Evolutionary conservation across 2,797 vertebrate species (phyloP).

Genomic region (Cercopithecus petaurista): DNA sequence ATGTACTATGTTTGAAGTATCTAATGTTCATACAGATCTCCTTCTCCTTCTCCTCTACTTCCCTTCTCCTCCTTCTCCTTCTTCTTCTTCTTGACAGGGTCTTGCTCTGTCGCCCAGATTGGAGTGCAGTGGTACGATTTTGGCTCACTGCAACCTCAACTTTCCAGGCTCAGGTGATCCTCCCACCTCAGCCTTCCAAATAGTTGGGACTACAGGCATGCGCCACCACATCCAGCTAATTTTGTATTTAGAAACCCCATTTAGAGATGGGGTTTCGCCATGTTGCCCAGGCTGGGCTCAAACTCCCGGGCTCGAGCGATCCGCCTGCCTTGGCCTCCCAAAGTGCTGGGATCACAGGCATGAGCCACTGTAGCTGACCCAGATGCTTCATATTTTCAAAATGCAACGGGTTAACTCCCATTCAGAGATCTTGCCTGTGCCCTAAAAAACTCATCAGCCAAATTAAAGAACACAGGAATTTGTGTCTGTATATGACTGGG

Average conservation of each 20-base stretch:
- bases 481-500: not conserved
- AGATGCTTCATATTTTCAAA: slow-evolving; percentile 34
- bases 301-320: not conserved
- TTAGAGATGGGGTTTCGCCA: not conserved
- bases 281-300: not conserved
- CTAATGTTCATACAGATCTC: not conserved
- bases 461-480: not conserved
- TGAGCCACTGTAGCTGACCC: not conserved
- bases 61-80: too few relatives aligned
- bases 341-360: not conserved
- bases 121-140: too few relatives aligned
- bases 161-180: too few relatives aligned
- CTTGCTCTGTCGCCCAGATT: too few relatives aligned
- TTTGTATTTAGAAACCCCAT: not conserved
- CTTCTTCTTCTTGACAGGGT: too few relatives aligned
- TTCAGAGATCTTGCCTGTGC: not conserved
- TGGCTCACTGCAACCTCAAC: too few relatives aligned
- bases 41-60: not conserved
- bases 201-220: too few relatives aligned
- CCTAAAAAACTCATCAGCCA: not conserved
- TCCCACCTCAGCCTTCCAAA: too few relatives aligned
- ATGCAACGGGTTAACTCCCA: not conserved
- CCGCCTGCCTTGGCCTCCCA: not conserved
- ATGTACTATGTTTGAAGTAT: not conserved
- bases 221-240: not conserved